Evolutionary conservation across 2,888 invertebrate genomes (phyloP).

Genomic region (Falcaria lacertinaria): DNA sequence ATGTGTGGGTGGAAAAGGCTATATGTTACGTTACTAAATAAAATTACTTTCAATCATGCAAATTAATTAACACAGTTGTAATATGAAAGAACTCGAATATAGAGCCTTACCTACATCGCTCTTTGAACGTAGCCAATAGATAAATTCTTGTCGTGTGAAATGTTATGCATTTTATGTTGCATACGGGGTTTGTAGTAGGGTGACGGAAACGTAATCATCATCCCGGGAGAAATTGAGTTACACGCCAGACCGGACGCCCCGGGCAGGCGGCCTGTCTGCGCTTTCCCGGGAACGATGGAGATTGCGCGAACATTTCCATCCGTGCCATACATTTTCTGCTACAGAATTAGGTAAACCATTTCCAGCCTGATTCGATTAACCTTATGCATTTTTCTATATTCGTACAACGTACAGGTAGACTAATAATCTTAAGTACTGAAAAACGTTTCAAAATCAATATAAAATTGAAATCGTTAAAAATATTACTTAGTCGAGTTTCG

Average conservation of each 20-base stretch:
- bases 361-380: too few relatives aligned
- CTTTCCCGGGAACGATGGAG: background rate
- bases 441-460: too few relatives aligned
- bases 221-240: constrained; percentile 23
- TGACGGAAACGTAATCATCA: constrained; percentile 11
- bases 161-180: background rate
- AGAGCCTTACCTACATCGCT: too few relatives aligned
- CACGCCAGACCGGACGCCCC: constrained; percentile 19
- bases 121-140: too few relatives aligned
- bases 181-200: background rate
- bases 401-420: too few relatives aligned
- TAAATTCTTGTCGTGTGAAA: background rate
- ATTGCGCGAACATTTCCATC: background rate
- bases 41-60: background rate
- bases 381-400: too few relatives aligned
- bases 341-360: background rate
- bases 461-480: too few relatives aligned
- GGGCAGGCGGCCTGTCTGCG: background rate
- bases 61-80: background rate
- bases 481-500: too few relatives aligned
- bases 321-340: background rate
- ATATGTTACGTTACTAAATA: background rate
- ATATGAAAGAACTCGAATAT: too few relatives aligned
- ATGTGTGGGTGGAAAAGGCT: background rate
- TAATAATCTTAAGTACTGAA: too few relatives aligned